phyloP scores from a whole-genome alignment of 2,797 vertebrate species.

The Hemitrygon akajei region DNA sequence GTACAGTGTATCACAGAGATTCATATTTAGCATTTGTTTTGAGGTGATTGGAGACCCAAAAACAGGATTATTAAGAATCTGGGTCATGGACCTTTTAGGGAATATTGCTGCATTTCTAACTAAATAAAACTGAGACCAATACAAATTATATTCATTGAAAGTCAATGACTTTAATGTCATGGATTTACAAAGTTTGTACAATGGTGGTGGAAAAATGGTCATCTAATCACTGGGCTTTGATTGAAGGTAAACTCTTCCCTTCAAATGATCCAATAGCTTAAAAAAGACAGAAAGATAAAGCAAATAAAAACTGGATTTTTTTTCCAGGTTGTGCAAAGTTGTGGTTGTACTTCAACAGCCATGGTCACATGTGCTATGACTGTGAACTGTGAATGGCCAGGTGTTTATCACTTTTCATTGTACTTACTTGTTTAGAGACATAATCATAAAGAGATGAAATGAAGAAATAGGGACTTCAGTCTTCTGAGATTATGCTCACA shows the following conservation, averaged over 20 bases:
- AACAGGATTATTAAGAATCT: background rate
- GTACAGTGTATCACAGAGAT: background rate
- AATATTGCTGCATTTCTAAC: background rate
- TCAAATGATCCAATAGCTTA: background rate
- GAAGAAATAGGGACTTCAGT: no score
- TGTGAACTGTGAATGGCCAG: background rate
- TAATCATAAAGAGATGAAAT: no score
- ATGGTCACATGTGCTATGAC: background rate
- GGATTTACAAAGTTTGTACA: background rate
- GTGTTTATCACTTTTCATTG: background rate
- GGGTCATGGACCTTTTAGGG: background rate
- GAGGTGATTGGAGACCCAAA: background rate
- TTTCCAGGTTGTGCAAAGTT: background rate
- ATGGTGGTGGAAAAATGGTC: background rate
- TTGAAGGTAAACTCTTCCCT: background rate
- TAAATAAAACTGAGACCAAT: background rate
- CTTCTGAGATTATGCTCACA: no score
- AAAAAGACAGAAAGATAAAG: background rate
- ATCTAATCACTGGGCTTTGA: background rate
- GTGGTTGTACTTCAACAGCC: background rate
- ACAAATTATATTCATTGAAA: background rate
- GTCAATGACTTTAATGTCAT: background rate
- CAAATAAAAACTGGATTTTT: background rate
- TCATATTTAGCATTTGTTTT: background rate
- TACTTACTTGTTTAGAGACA: background rate